phyloP scores from a whole-genome alignment of 2,888 invertebrate species.

The Biston stratarius region DNA sequence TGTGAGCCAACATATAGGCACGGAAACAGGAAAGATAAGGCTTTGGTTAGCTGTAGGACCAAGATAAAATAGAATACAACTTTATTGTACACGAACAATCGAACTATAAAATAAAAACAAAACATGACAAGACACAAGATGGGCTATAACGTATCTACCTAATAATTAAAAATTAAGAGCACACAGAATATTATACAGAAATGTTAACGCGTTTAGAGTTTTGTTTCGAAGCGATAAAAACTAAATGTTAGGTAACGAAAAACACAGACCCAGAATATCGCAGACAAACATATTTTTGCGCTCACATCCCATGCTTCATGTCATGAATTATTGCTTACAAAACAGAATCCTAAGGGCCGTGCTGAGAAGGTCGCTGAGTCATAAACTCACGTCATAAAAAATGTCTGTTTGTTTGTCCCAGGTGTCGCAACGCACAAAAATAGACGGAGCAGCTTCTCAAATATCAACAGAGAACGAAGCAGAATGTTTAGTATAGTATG shows the following conservation, averaged over 20 bases:
- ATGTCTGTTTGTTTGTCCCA: constrained; percentile 34
- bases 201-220: no score
- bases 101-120: no score
- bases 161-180: no score
- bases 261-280: background rate
- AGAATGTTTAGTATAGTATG: constrained; percentile 9
- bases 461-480: constrained; percentile 18
- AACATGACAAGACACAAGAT: no score
- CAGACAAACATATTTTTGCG: constrained; percentile 17
- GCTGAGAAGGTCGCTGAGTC: constrained; percentile 35
- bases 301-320: constrained; percentile 20
- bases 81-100: no score
- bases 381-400: constrained; percentile 35
- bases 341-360: constrained; percentile 28
- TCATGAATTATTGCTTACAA: constrained; percentile 34
- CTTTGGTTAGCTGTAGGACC: no score
- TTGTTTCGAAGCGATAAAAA: no score
- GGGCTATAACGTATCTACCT: no score
- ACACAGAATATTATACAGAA: no score
- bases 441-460: constrained; percentile 30
- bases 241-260: background rate
- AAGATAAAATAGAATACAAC: no score
- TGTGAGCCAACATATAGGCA: no score
- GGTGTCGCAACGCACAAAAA: constrained; percentile 38
- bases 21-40: no score